A percentile compares a stretch with the other conserved stretches of the same genome.
phyloP scores from a whole-genome alignment of 2,888 invertebrate genomes.

The Latrodectus elegans region DNA sequence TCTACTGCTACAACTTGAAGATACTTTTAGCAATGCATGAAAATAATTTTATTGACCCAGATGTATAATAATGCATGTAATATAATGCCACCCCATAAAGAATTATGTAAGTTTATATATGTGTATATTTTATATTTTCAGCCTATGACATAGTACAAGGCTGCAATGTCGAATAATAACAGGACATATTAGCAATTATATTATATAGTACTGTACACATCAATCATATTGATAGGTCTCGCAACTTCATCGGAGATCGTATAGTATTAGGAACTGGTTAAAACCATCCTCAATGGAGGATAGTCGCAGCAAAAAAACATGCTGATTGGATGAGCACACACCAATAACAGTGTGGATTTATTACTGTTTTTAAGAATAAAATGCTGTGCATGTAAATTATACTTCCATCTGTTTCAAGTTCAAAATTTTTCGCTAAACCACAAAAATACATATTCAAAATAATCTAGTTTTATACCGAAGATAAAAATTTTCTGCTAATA shows the following conservation, averaged over 20 bases:
- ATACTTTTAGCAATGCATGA: no score
- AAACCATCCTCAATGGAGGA: slow-evolving; percentile 57
- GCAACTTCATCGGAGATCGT: slow-evolving; percentile 59
- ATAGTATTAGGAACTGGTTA: slow-evolving; percentile 67
- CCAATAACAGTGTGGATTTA: slow-evolving; percentile 57
- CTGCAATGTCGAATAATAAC: slow-evolving; percentile 64
- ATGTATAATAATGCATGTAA: no score
- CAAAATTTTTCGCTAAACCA: no score
- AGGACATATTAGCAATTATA: slow-evolving; percentile 60
- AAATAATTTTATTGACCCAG: no score
- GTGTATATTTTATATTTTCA: not conserved
- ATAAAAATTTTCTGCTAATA: no score
- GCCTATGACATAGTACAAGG: slow-evolving; percentile 50
- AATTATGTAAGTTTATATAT: not conserved
- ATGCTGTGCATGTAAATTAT: slow-evolving; percentile 30
- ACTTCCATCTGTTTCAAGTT: no score
- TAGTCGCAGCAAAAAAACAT: slow-evolving; percentile 62
- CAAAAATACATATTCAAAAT: no score
- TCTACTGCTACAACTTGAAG: no score
- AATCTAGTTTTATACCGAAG: no score
- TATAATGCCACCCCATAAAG: no score
- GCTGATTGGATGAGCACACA: slow-evolving; percentile 68
- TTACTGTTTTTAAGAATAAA: slow-evolving; percentile 53
- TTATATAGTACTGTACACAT: slow-evolving; percentile 67
- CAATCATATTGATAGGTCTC: slow-evolving; percentile 58